Evolutionary conservation across 2,113 vertebrate genomes (phyloP), one percentile per base, ranked within the genome.

Genomic region (Callipepla squamata): DNA sequence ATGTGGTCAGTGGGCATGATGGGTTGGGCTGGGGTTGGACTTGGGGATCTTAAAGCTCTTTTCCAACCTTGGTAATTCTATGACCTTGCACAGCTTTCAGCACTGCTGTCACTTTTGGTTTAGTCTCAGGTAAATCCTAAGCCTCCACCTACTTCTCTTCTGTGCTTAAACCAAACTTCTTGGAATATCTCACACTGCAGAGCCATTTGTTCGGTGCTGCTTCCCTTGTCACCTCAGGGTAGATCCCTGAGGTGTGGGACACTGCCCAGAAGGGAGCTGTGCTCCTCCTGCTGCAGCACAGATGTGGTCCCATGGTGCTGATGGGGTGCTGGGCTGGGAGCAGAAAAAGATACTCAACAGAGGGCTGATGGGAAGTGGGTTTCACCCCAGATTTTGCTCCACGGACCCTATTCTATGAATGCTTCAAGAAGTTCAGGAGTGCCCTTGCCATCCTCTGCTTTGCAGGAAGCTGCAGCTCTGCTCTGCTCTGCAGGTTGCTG

Each of bases 141-240:
- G 89, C 92, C 87, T 92, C 81, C 75, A 72, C 85, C 79, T 80
- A 45, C 91, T 62, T 94, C 89, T 88, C 69, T 1, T 8, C 62
- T 79, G 72, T 11, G 26, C 82, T 82, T 91, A 94, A 91, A 91
- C 95, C 87, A 69, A 89, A 94, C 92, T 88, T 67, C 55, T 93
- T 59, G 84, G 95, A 90, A 74, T 86, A 72, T 3, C 90, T 94
- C 47, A 80, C 80, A 20, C 76, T 0, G 14, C 83, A 78, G 92
- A 94, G 73, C 92, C 95, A 86, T 83, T 90, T 96, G 93, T 88
- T 89, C 85, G 34, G 62, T 91, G 93, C 47, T 82, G 80, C 91
- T 91, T 95, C 90, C 76, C 94, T 80, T 0, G 6, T 91, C 57
- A n/a, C 57, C 1, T 7, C 1, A 1, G n/a, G 59, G 79, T 40